These are phyloP conservation scores for Rhogogaster chlorosoma DNA, from an alignment of 2,888 invertebrate species.

Conservation along the genomic window DNA sequence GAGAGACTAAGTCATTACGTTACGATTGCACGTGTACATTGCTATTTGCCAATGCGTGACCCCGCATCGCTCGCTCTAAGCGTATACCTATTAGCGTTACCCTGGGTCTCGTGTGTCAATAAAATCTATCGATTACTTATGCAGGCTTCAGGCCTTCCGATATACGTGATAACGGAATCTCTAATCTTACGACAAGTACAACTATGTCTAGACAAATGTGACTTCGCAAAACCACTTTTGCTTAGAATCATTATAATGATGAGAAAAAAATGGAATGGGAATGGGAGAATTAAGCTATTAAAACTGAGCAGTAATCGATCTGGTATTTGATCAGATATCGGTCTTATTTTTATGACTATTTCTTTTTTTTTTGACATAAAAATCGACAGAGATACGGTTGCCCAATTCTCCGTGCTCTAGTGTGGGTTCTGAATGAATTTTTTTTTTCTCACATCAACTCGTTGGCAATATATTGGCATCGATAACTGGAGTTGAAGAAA, in stretches of 20 bases:
- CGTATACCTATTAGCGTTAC: conserved; percentile 42
- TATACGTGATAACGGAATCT: not conserved
- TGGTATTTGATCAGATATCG: not conserved
- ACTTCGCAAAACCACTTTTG: not conserved
- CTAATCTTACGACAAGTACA: not conserved
- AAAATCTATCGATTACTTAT: conserved; percentile 13
- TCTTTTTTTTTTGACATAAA: not conserved
- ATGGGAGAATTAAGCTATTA: not conserved
- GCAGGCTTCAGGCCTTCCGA: not conserved
- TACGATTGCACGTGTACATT: conserved; percentile 61
- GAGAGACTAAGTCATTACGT: conserved; percentile 59
- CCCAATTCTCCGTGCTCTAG: not conserved
- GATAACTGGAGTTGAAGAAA: not conserved
- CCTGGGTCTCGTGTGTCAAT: conserved; percentile 16
- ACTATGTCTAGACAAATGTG: not conserved
- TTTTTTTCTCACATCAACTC: not conserved
- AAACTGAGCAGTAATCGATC: not conserved
- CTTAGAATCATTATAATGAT: not conserved
- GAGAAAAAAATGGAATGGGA: too few species aligned
- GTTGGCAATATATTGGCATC: not conserved
- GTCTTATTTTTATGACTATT: not conserved
- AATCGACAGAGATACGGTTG: not conserved
- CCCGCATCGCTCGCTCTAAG: conserved; percentile 52
- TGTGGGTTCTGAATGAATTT: not conserved
- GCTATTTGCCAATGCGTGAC: conserved; percentile 61